Percentiles rank a stretch among this genome's conserved stretches.
These are phyloP conservation scores for Sebastes flavidus DNA, from an alignment of 2,797 vertebrate species.

Conservation along the genomic window DNA sequence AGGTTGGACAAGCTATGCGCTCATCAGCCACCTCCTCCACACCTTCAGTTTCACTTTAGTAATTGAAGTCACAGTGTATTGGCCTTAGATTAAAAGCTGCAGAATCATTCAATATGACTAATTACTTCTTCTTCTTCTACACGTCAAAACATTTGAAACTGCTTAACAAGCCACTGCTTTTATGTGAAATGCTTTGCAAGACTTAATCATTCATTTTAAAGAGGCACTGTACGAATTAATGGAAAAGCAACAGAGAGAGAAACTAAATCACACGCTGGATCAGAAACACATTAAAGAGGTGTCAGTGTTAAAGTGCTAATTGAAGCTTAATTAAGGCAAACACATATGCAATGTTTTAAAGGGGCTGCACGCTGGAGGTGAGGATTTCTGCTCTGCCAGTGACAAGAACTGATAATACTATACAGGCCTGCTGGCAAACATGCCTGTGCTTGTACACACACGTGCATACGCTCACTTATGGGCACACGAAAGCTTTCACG, in stretches of 20 bases:
- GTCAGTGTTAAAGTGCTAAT: slow-evolving; percentile 14
- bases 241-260: slow-evolving; percentile 21
- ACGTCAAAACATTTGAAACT: slow-evolving; percentile 9
- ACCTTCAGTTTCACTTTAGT: neutral
- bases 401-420: slow-evolving; percentile 44
- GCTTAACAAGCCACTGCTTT: slow-evolving; percentile 2
- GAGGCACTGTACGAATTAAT: neutral
- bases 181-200: neutral
- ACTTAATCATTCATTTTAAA: slow-evolving; percentile 11
- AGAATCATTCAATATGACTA: neutral
- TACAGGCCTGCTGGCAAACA: neutral
- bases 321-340: slow-evolving; percentile 15
- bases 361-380: neutral
- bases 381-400: slow-evolving; percentile 11
- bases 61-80: neutral
- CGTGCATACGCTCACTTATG: neutral
- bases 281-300: slow-evolving; percentile 12
- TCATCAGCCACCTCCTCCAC: neutral
- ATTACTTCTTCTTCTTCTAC: neutral
- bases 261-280: slow-evolving; percentile 14
- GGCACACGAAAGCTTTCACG: neutral
- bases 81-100: neutral
- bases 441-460: neutral
- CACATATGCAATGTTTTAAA: slow-evolving; percentile 18
- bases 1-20: neutral